A percentile compares a stretch with the other conserved stretches of the same genome.
Conservation (phyloP, 2,113 vertebrate species). For the human (Homo sapiens) region DNA sequence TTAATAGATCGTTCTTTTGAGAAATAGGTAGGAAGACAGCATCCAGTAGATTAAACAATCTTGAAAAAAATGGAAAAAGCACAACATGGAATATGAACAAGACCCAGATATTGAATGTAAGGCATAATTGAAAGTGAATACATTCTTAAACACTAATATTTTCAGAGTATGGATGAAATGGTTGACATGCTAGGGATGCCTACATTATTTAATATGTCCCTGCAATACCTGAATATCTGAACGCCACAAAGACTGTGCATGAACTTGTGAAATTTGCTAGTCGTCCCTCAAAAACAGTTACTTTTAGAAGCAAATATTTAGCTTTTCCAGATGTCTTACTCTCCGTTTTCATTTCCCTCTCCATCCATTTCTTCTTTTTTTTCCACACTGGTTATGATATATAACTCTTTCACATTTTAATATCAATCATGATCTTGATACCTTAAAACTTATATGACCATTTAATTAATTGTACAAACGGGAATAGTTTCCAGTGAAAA, state of each 20-base stretch:
- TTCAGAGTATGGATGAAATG: background rate
- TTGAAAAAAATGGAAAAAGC: background rate
- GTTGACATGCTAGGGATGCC: background rate
- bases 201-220: background rate
- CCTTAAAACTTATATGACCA: accelerated
- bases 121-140: background rate
- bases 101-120: background rate
- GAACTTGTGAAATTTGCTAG: too few relatives aligned
- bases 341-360: too few relatives aligned
- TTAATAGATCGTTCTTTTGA: background rate
- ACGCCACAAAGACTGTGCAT: background rate
- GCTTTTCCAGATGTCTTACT: too few relatives aligned
- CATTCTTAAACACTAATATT: background rate
- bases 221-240: background rate
- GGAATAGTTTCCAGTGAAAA: too few relatives aligned
- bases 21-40: background rate
- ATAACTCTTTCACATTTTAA: background rate
- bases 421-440: background rate
- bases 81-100: background rate
- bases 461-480: too few relatives aligned
- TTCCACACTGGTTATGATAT: too few relatives aligned
- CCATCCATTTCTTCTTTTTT: too few relatives aligned
- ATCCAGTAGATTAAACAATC: background rate
- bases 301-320: too few relatives aligned
- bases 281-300: too few relatives aligned